Evolutionary conservation across 2,888 invertebrate genomes (phyloP), one percentile per base, ranked within the genome.

Genomic region (Cybosia mesomella): DNA sequence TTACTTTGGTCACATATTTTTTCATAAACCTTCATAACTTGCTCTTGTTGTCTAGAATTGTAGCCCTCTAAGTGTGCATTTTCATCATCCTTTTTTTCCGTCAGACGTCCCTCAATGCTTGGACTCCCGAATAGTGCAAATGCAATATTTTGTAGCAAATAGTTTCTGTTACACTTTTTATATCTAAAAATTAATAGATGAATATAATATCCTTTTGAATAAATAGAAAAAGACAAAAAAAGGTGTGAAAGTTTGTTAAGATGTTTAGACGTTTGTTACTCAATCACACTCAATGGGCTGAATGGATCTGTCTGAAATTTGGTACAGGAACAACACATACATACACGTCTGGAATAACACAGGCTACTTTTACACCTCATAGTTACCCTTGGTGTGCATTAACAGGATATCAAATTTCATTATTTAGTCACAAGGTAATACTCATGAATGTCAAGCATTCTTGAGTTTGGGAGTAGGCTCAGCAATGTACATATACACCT

Each of bases 61-160:
- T 95, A 95, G 0, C 95, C 95, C 80, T 93, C 91, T 4, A 95
- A 84, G 43, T 89, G 89, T 53, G 83, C 86, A 70, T 81, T 83
- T 60, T 85, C 81, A 22, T 76, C 72, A 7, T 77, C 80, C 43
- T 75, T 70, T 18, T 83, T 72, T 69, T 84, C 82, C 32, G 82
- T 79, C 13, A 90, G 76, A 70, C 95, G 95, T 22, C 91, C 90
- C 83, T 93, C 95, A 58, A 72, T 73, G 65, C 85, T 89, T 2
- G 96, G 96, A 61, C 94, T 90, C 3, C 96, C 96, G 86, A 90
- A 95, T 63, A 96, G 85, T 15, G 95, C 95, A 88, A 93, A 96
- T 34, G 95, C 95, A 70, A 96, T 92, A 87, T 96, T 96, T 77
- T 95, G 90, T 58, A 95, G 86, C 60, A 96, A 86, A 74, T 92